Conservation (phyloP, 2,888 invertebrate genomes). For the Aphodius sticticus region DNA sequence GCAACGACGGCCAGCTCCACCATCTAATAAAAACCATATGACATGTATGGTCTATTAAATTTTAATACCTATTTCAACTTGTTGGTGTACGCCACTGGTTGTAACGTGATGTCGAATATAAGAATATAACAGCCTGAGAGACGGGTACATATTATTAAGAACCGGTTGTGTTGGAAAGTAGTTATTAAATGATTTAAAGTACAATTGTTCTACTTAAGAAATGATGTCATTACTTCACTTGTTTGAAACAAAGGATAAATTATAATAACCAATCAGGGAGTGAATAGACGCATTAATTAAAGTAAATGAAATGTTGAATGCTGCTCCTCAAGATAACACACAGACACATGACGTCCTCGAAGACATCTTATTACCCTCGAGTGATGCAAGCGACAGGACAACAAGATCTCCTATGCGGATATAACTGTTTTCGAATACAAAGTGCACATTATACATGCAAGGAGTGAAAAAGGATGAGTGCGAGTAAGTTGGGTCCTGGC, state of each 20-base stretch:
- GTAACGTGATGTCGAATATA: background rate
- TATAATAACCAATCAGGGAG: constrained; percentile 41
- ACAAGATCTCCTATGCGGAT: background rate
- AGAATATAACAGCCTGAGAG: background rate
- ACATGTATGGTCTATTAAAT: no score
- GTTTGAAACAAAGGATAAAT: constrained; percentile 46
- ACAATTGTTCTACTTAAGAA: constrained; percentile 56
- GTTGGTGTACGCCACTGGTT: background rate
- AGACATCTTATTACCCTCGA: constrained; percentile 4
- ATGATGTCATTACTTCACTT: constrained; percentile 54
- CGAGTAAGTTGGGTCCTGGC: background rate
- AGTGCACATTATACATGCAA: background rate
- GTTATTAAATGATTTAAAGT: constrained; percentile 56
- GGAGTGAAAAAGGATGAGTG: background rate
- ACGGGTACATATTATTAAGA: constrained; percentile 50
- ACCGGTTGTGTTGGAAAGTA: constrained; percentile 55
- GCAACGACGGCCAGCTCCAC: no score
- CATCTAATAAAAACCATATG: no score
- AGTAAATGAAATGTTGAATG: constrained; percentile 31
- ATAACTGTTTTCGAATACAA: background rate
- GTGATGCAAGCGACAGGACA: background rate
- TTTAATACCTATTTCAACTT: background rate
- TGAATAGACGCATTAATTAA: constrained; percentile 34
- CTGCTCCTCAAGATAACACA: background rate
- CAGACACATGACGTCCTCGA: background rate